Percentiles rank a stretch among this genome's conserved stretches.
These are phyloP conservation scores for Synanthedon tipuliformis DNA, from an alignment of 2,888 invertebrate genomes.

Conservation along the genomic window DNA sequence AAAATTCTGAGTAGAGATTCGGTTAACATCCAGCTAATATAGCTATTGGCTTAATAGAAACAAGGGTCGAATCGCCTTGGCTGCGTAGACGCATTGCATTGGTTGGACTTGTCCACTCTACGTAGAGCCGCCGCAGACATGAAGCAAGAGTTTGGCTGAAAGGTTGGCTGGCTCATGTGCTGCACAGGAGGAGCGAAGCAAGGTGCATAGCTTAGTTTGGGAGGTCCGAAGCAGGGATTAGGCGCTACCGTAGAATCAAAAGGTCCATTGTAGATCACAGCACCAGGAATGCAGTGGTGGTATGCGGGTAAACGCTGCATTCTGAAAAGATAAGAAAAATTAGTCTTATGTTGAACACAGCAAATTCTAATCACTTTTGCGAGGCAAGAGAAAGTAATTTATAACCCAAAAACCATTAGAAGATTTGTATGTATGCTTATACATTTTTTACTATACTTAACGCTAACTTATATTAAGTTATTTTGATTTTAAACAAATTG, in stretches of 20 bases:
- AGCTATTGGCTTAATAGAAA: slow-evolving; percentile 6
- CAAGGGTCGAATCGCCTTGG: slow-evolving; percentile 14
- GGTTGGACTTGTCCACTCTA: slow-evolving; percentile 14
- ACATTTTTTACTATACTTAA: too few species aligned
- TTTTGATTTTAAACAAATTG: too few species aligned
- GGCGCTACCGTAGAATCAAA: slow-evolving; percentile 6
- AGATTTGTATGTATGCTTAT: too few species aligned
- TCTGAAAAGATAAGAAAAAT: slow-evolving; percentile 19
- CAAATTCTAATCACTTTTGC: too few species aligned
- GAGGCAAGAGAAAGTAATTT: too few species aligned
- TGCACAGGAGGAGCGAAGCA: slow-evolving; percentile 14
- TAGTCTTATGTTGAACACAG: not conserved
- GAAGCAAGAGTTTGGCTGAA: slow-evolving; percentile 33
- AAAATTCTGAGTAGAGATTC: slow-evolving; percentile 19
- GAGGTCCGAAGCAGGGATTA: slow-evolving; percentile 25
- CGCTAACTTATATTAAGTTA: too few species aligned
- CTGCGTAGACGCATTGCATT: slow-evolving; percentile 9
- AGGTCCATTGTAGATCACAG: slow-evolving; percentile 7
- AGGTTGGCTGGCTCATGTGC: slow-evolving; percentile 7
- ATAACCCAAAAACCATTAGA: too few species aligned
- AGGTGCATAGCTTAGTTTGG: slow-evolving; percentile 5
- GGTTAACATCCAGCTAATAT: not conserved
- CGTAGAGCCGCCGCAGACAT: slow-evolving; percentile 30
- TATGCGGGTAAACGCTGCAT: slow-evolving; percentile 39
- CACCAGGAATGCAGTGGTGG: slow-evolving; percentile 14